A percentile compares a stretch with the other conserved stretches of the same genome.
phyloP scores from a whole-genome alignment of 2,113 vertebrate species.

The Sorex araneus region DNA sequence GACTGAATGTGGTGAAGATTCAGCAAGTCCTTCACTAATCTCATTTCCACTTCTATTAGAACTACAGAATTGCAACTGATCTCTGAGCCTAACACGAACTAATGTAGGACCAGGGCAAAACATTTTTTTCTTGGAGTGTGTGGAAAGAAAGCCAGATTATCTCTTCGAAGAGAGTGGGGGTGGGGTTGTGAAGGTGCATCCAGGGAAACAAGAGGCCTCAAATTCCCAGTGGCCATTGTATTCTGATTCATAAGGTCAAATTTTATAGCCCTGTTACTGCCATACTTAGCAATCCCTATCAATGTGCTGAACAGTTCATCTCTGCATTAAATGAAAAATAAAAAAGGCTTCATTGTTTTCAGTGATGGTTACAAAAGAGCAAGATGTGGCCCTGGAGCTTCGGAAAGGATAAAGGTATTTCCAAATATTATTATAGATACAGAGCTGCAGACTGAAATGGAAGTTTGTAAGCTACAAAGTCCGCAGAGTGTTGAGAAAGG shows the following conservation, averaged over 20 bases:
- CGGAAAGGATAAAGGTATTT: slow-evolving; percentile 35
- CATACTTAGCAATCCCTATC: slow-evolving; percentile 69
- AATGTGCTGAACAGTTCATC: slow-evolving; percentile 80
- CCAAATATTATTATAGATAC: not conserved
- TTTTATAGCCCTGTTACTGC: slow-evolving; percentile 85
- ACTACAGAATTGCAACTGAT: slow-evolving; percentile 40
- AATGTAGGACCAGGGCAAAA: slow-evolving; percentile 75
- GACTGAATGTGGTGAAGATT: not conserved
- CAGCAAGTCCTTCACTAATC: not conserved
- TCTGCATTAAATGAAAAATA: slow-evolving; percentile 46
- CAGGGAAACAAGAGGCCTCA: slow-evolving; percentile 60
- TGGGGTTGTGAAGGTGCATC: slow-evolving; percentile 10
- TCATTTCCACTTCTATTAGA: not conserved
- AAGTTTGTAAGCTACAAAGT: not conserved
- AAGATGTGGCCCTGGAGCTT: not conserved
- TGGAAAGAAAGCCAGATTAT: slow-evolving; percentile 79
- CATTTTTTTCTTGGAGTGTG: slow-evolving; percentile 82
- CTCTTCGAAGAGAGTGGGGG: slow-evolving; percentile 57
- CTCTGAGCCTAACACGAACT: slow-evolving; percentile 46
- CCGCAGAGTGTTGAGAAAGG: not conserved
- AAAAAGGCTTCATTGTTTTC: slow-evolving; percentile 41
- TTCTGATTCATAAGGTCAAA: slow-evolving; percentile 89
- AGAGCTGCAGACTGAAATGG: not conserved
- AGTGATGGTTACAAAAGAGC: slow-evolving; percentile 14
- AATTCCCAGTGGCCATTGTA: slow-evolving; percentile 70